Evolutionary conservation across 2,797 vertebrate genomes (phyloP).

Genomic region (Cyclura pinguis): DNA sequence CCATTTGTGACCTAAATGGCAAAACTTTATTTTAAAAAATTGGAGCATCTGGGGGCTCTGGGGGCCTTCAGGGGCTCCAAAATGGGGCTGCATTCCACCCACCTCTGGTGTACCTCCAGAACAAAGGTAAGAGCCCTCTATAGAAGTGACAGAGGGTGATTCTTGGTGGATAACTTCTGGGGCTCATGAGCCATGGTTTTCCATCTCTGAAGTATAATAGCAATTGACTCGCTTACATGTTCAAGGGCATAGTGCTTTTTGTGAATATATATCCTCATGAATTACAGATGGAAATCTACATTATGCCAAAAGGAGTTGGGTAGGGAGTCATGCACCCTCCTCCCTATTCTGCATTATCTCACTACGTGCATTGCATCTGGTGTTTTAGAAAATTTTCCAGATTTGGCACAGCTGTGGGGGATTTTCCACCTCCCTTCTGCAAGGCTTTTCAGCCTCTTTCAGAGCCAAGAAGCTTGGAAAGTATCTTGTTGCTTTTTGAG

Average conservation of each 20-base stretch:
- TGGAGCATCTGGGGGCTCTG: too few relatives aligned
- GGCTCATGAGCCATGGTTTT: too few relatives aligned
- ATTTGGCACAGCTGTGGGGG: not conserved
- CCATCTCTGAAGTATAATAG: not conserved
- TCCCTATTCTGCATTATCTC: not conserved
- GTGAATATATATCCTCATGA: not conserved
- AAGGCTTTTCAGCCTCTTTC: not conserved
- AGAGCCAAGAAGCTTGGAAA: not conserved
- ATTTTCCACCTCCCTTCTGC: not conserved
- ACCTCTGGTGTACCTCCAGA: too few relatives aligned
- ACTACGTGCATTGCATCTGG: not conserved
- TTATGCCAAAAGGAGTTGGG: not conserved
- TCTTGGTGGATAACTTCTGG: too few relatives aligned
- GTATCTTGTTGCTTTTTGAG: not conserved
- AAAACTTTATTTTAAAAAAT: too few relatives aligned
- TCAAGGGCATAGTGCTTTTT: not conserved
- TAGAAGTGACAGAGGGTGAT: too few relatives aligned
- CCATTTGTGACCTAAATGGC: too few relatives aligned
- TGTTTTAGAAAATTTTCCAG: not conserved
- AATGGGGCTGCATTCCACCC: too few relatives aligned
- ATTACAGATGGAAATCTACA: not conserved
- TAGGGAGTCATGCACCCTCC: not conserved
- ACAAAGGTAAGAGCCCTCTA: too few relatives aligned
- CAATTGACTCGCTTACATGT: not conserved
- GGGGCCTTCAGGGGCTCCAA: too few relatives aligned